Evolutionary conservation across 2,888 invertebrate genomes (phyloP).

Genomic region (Stegophylla sp.): DNA sequence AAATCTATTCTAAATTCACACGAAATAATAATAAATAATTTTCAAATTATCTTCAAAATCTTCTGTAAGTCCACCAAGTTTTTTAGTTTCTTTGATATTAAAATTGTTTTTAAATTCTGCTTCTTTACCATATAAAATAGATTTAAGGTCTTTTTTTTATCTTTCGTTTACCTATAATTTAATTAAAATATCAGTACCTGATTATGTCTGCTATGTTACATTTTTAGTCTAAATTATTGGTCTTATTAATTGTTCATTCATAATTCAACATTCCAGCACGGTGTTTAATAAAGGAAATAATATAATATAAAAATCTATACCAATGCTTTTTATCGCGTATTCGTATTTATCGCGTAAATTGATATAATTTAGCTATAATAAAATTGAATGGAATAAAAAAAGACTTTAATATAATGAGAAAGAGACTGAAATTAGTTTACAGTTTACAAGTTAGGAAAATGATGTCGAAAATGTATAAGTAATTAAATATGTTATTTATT

Average conservation of each 20-base stretch:
- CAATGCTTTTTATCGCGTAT: conserved; percentile 14
- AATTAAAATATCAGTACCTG: conserved; percentile 37
- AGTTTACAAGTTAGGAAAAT: conserved; percentile 38
- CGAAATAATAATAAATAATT: neutral
- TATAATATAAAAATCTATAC: conserved; percentile 24
- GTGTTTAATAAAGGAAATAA: conserved; percentile 28
- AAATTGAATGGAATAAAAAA: conserved; percentile 44
- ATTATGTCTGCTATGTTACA: conserved; percentile 8
- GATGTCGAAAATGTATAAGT: conserved; percentile 6
- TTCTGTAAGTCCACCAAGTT: conserved; percentile 42
- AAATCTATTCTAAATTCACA: neutral
- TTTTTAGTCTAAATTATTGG: neutral
- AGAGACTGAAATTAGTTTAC: conserved; percentile 53
- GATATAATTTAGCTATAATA: conserved; percentile 31
- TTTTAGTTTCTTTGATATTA: neutral
- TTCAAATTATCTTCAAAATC: conserved; percentile 24
- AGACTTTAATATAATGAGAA: conserved; percentile 53
- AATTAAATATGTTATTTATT: neutral
- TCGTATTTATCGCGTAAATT: neutral
- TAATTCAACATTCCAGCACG: conserved; percentile 32
- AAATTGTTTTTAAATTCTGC: conserved; percentile 24
- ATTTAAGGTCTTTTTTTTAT: conserved; percentile 26
- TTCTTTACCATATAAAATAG: conserved; percentile 20
- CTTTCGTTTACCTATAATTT: conserved; percentile 26
- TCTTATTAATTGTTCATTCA: conserved; percentile 27